Evolutionary conservation across 2,888 invertebrate genomes (phyloP).

Genomic region (Hypselothyrea guttata): DNA sequence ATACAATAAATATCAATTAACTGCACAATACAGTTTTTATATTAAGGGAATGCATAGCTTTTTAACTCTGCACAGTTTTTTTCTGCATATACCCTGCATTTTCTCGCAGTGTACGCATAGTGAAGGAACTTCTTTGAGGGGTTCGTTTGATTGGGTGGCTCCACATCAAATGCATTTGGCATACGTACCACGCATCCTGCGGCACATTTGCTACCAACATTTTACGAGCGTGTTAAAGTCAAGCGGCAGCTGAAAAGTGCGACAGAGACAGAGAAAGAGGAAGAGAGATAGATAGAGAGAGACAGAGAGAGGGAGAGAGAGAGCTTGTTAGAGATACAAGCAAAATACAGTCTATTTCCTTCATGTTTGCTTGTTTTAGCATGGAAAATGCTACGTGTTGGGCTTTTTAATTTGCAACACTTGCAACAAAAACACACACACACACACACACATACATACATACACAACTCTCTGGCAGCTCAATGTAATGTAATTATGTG

Average conservation of each 20-base stretch:
- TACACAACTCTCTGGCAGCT: background rate
- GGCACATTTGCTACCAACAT: slow-evolving; percentile 40
- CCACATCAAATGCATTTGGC: slow-evolving; percentile 56
- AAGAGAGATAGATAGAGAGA: background rate
- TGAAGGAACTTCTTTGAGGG: slow-evolving; percentile 1
- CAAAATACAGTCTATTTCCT: slow-evolving; percentile 1
- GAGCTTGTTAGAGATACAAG: background rate
- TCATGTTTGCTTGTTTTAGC: slow-evolving; percentile 40
- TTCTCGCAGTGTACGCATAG: background rate
- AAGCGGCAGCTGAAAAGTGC: too few relatives aligned
- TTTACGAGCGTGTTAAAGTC: slow-evolving; percentile 62
- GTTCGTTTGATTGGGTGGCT: slow-evolving; percentile 7
- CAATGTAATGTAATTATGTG: slow-evolving; percentile 37
- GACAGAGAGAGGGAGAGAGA: too few relatives aligned
- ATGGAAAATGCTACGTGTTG: slow-evolving; percentile 55
- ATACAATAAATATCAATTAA: too few relatives aligned
- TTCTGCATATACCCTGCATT: too few relatives aligned
- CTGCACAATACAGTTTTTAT: too few relatives aligned
- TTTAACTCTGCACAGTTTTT: too few relatives aligned
- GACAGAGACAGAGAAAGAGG: too few relatives aligned
- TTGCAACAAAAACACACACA: slow-evolving; percentile 24
- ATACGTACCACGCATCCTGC: slow-evolving; percentile 46
- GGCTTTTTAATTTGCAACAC: slow-evolving; percentile 61
- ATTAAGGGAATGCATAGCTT: too few relatives aligned
- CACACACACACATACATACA: background rate